Evolutionary conservation across 2,888 invertebrate species (phyloP), one percentile per base, ranked within the genome.

Genomic region (Leptinotarsa tumamoca): DNA sequence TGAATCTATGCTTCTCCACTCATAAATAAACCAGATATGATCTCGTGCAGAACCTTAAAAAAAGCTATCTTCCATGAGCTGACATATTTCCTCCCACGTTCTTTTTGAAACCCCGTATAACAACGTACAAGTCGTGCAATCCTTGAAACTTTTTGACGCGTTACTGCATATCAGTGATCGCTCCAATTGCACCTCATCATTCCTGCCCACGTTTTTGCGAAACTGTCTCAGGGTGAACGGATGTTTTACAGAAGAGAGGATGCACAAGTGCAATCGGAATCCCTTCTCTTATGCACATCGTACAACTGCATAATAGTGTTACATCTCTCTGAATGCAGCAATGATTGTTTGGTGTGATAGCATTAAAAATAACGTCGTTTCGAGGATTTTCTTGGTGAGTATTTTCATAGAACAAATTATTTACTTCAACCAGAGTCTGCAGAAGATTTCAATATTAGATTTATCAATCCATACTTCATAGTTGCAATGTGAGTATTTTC

Each of bases 201-300:
- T 63, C 63, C 63, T 43, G 63, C 63, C 27, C 43, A 63, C 63
- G n/a, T 33, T 33, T 58, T 63, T 63, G 63, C 63, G 63, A 69
- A 69, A 69, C n/a, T 69, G 56, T 54, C 54, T 69, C 69, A 69
- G 69, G 69, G 54, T 69, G 69, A 69, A 54, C 33, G 69, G 23
- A 56, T 56, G 23, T 56, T 43, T 52, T 10, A 18, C 27, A 68
- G 27, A 68, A 68, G 68, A 68, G 68, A 68, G 68, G 69, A 69
- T 69, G 69, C 54, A 52, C 23, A 21, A 52, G 18, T 27, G 52
- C 68, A 52, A 54, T 68, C 18, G n/a, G 69, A 69, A 70, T 70
- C 70, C 70, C 58, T 70, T 70, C 70, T 70, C 70, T 70, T 33
- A 58, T 21, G 18, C 43, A 49, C 43, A 18, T 58, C 49, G 56